A percentile compares a stretch with the other conserved stretches of the same genome.
These are phyloP conservation scores for Ephydatia muelleri DNA, from an alignment of 37 sponge, comb jelly and placozoan species.

Conservation along the genomic window DNA sequence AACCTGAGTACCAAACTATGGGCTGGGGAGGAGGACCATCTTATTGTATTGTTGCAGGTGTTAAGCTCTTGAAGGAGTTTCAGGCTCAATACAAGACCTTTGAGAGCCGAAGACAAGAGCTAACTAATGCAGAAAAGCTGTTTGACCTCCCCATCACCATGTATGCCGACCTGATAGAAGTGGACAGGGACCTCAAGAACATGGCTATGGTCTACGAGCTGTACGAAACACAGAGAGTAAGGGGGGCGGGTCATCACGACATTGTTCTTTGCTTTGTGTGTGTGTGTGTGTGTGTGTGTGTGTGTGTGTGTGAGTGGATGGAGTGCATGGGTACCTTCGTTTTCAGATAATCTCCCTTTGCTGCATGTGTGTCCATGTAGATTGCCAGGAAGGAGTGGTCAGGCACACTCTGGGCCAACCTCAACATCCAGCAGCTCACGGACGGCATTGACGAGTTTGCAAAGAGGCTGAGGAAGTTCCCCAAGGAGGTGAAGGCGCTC, in stretches of 20 bases:
- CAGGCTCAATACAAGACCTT: conserved; percentile 61
- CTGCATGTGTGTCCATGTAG: conserved; percentile 49
- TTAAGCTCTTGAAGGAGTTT: conserved; percentile 74
- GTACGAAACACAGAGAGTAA: conserved; percentile 88
- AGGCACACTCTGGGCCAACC: conserved; percentile 94
- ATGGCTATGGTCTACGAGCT: conserved; percentile 81
- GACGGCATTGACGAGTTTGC: conserved; percentile 96
- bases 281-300: too few species aligned
- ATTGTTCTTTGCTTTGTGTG: not conserved
- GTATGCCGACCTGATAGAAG: conserved; percentile 85
- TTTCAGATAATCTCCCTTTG: not conserved
- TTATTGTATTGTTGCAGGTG: conserved; percentile 39
- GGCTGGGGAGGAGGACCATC: not conserved
- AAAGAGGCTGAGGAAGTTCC: conserved; percentile 78
- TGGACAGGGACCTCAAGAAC: conserved; percentile 86
- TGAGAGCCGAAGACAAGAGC: conserved; percentile 87
- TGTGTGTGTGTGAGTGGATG: too few species aligned
- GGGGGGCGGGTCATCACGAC: not conserved
- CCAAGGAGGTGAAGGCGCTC: conserved; percentile 93
- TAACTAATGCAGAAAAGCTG: conserved; percentile 97
- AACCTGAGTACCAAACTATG: not conserved
- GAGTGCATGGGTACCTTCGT: too few species aligned
- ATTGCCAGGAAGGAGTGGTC: conserved; percentile 97
- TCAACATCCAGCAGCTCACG: conserved; percentile 87
- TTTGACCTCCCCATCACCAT: conserved; percentile 94